Base-by-base conservation (phyloP, 1,140 invertebrate genomes). In the Drosophila chauvacae region DNA sequence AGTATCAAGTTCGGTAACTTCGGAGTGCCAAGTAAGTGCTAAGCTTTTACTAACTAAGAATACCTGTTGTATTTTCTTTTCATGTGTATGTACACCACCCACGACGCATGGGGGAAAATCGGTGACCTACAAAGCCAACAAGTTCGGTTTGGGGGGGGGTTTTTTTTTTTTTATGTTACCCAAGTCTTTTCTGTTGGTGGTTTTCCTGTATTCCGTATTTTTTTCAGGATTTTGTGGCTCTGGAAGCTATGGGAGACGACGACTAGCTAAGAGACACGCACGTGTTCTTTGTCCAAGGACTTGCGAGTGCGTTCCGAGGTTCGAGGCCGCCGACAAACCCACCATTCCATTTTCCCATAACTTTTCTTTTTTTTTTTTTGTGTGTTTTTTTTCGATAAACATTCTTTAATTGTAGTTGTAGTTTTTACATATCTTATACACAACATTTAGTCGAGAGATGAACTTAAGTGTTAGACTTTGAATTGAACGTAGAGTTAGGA, bases 61-160 rank as follows among this genome's bases (percentile, higher is more conserved):
- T 14, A 59, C 57, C 26, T 18, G 42, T 58, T 30, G 18, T 23
- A 33, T 69, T 70, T 37, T 45, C 30, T 53, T 37, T n/a, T 55
- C 11, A 18, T 20, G 28, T 45, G 28, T 45, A 64, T 45, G 37
- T 26, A 53, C 60, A 39, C 48, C 30, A 55, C 48, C 33, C 35
- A 23, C 39, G 20, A 23, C 39, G 20, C 10, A 57, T 30, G 57
- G 20, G 18, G 50, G 16, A 45, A 82, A 82, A 82, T 85, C 53
- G 72, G 64, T 86, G 82, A 86, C 82, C 82, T 82, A 86, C 80
- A 85, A 79, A 85, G 66, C 53, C 66, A 72, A 72, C 70, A 72
- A 59, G 69, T 72, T 71, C 62, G 63, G 41, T 11, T 37, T 2
- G 28, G 50, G 53, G n/a, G n/a, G n/a, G n/a, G n/a, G n/a, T 18